Percentiles rank a stretch among this genome's conserved stretches.
phyloP scores from a whole-genome alignment of 2,113 vertebrate genomes.

The Entomyzon cyanotis region DNA sequence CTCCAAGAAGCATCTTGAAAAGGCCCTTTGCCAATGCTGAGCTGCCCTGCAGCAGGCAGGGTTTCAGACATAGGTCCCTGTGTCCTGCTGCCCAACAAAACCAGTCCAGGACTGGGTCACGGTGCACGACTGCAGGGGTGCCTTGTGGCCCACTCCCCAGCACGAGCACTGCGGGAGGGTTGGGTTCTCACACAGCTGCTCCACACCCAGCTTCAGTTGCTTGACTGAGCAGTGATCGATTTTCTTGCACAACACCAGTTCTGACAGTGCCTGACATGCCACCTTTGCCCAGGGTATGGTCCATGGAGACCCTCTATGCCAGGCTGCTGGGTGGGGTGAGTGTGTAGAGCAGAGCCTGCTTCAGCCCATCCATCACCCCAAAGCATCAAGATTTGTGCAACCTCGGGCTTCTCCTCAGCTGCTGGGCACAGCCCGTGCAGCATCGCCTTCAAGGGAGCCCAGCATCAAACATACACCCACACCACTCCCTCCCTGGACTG shows the following conservation, averaged over 20 bases:
- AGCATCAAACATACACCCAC: background rate
- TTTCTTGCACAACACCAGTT: background rate
- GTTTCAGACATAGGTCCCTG: background rate
- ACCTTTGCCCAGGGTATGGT: background rate
- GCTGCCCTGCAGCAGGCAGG: background rate
- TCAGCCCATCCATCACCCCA: background rate
- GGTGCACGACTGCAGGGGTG: rapidly evolving
- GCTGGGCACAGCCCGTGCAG: rapidly evolving
- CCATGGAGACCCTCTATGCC: background rate
- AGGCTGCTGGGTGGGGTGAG: background rate
- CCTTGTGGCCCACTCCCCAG: background rate
- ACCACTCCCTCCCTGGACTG: rapidly evolving
- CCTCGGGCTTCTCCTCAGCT: rapidly evolving
- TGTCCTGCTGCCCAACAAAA: rapidly evolving
- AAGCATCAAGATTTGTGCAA: background rate
- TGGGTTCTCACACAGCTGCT: background rate
- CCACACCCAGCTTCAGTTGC: background rate
- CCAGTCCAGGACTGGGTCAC: background rate
- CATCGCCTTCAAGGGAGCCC: background rate
- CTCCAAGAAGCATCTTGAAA: background rate
- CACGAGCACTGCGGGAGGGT: rapidly evolving
- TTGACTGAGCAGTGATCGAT: background rate
- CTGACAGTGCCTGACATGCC: background rate
- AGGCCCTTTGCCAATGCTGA: rapidly evolving
- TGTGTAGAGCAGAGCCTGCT: background rate